Base-by-base conservation (phyloP, 1,140 invertebrate species). In the Batillaria attramentaria region DNA sequence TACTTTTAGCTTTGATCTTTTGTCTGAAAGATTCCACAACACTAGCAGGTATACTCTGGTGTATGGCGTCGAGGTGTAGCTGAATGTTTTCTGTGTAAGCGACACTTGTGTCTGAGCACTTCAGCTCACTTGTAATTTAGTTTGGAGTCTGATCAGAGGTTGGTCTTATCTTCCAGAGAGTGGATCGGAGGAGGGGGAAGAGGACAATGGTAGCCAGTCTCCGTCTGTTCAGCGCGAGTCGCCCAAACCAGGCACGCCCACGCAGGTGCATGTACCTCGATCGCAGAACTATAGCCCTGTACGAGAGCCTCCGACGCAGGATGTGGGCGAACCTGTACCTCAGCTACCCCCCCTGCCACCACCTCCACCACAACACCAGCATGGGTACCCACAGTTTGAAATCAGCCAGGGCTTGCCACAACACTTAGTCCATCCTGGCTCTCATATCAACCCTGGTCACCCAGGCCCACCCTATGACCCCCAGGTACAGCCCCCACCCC, bases 121-220 rank as follows among this genome's bases (percentile, higher is more conserved):
- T n/a, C n/a, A n/a, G n/a, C n/a, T n/a, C n/a, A n/a, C n/a, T n/a
- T n/a, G n/a, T n/a, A n/a, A n/a, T n/a, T n/a, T n/a, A n/a, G n/a
- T n/a, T n/a, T n/a, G n/a, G n/a, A n/a, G n/a, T n/a, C n/a, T n/a
- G n/a, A n/a, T n/a, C n/a, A n/a, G n/a, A n/a, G n/a, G n/a, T n/a
- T n/a, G n/a, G n/a, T n/a, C n/a, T n/a, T n/a, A n/a, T n/a, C n/a
- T n/a, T 13, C 8, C 33, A 84, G 82, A 65, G 24, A 80, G 80
- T 66, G 81, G 81, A 6, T 76, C 77, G 57, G 84, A 85, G 70
- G 83, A 85, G 37, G 84, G 84, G 70, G 83, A 85, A 37, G 83
- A 85, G 39, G 83, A 81, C 35, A 81, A 79, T 41, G 81, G 80
- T 8, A 70, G 68, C n/a, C 74, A 77, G 65, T 74, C 80, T 28